These are phyloP conservation scores for Vanessa tameamea DNA, from an alignment of 1,140 invertebrate species.

Conservation along the genomic window DNA sequence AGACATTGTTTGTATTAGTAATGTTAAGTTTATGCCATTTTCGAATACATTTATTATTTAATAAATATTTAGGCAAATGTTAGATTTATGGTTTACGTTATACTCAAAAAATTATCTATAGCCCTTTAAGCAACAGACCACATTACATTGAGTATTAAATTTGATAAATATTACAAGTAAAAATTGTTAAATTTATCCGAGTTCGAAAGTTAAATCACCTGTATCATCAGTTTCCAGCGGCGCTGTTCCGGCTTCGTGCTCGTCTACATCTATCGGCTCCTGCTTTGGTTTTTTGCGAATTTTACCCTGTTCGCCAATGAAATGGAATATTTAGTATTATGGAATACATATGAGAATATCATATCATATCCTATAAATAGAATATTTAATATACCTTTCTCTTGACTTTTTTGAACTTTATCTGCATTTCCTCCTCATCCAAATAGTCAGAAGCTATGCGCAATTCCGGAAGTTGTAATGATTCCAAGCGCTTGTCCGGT, in stretches of 20 bases:
- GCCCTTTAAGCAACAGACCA: too few species aligned
- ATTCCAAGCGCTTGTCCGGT: constrained; percentile 87
- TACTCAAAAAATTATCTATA: too few species aligned
- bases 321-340: neutral
- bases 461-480: constrained; percentile 84
- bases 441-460: constrained; percentile 94
- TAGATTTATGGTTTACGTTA: too few species aligned
- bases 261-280: constrained; percentile 75
- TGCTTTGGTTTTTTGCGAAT: constrained; percentile 79
- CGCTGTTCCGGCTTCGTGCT: constrained; percentile 60
- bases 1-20: too few species aligned
- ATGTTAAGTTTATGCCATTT: too few species aligned
- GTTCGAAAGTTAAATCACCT: constrained; percentile 21
- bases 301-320: constrained; percentile 72
- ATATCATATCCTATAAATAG: neutral
- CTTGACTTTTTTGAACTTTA: constrained; percentile 96
- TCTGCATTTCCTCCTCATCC: constrained; percentile 89
- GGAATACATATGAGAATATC: neutral
- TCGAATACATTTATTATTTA: too few species aligned
- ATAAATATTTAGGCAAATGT: too few species aligned
- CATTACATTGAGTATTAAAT: too few species aligned
- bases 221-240: constrained; percentile 76
- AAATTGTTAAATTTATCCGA: too few species aligned
- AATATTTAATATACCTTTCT: constrained; percentile 85
- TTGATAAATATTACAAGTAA: too few species aligned